Evolutionary conservation across 2,888 invertebrate genomes (phyloP), one percentile per base, ranked within the genome.

Genomic region (Latrodectus elegans): DNA sequence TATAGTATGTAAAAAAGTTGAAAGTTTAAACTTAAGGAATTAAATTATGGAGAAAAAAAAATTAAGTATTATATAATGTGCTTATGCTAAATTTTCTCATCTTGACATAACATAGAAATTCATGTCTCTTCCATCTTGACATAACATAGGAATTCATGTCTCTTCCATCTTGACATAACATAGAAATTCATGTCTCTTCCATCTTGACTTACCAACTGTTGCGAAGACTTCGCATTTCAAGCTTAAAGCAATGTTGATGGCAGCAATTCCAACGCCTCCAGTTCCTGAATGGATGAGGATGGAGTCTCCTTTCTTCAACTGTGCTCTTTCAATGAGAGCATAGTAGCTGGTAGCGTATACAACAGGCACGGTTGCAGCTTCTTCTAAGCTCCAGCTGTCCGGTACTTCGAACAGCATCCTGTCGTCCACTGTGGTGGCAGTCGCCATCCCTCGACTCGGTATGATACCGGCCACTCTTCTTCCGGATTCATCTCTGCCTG

Each of bases 191-290:
- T 4, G n/a, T n/a, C 1, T 22, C 38, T 38, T 38, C 38, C 6
- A 38, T 38, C 38, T 38, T 4, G 38, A 78, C 82, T 60, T 90
- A 74, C 94, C 97, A 75, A 98, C 98, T 0, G 99, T 99, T 12
- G 98, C 97, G 93, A 94, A 97, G 8, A 98, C 97, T 78, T 94
- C 95, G 93, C 98, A 96, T 77, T 97, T 97, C 92, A 96, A 95
- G 92, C 95, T 95, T 78, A 99, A 94, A 76, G 98, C 98, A 91
- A 99, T 96, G 26, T 97, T 94, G 91, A 99, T 98, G 89, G 99
- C 98, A 1, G 99, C 99, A 93, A 98, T 97, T 9, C 99, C 99
- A 65, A 99, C 98, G 91, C 98, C 98, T 87, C 98, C 99, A 89
- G 96, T 95, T 89, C 98, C 98, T 77, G 98, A 97, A 92, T 99